Percentiles rank a stretch among this genome's conserved stretches.
phyloP scores from a whole-genome alignment of 2,888 invertebrate species.

The Drosophila vallismaia region DNA sequence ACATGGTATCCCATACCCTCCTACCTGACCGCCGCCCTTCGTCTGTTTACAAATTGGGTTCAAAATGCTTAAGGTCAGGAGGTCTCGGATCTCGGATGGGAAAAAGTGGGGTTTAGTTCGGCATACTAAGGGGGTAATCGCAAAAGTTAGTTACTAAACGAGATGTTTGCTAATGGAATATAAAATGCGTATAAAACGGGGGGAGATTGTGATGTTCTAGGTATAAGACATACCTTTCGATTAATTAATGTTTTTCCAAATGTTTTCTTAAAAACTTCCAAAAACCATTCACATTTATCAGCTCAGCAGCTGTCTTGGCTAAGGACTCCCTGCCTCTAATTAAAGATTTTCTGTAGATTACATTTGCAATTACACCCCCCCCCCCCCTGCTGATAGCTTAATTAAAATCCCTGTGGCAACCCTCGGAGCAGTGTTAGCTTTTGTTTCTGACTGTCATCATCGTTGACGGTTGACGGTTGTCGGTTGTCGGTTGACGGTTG shows the following conservation, averaged over 20 bases:
- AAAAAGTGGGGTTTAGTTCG: conserved; percentile 8
- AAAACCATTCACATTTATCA: neutral
- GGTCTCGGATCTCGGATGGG: conserved; percentile 17
- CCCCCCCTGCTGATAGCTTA: conserved; percentile 11
- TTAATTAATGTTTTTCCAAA: neutral
- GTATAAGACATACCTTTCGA: neutral
- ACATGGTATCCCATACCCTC: conserved; percentile 4
- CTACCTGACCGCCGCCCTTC: conserved; percentile 30
- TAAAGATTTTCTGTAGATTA: conserved; percentile 1
- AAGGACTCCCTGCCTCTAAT: conserved; percentile 3
- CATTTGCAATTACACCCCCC: conserved; percentile 1
- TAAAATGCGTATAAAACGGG: conserved; percentile 52
- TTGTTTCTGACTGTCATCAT: conserved; percentile 58
- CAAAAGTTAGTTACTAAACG: conserved; percentile 70
- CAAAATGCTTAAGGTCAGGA: conserved; percentile 71
- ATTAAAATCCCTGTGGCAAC: conserved; percentile 29
- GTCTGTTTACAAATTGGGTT: conserved; percentile 66
- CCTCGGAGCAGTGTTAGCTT: conserved; percentile 33
- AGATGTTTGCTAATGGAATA: conserved; percentile 68
- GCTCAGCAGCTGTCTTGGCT: neutral
- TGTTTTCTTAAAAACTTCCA: neutral
- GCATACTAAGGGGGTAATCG: conserved; percentile 54
- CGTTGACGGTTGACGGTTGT: conserved; percentile 57
- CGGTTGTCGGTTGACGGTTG: conserved; percentile 55
- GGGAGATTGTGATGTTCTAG: conserved; percentile 16